phyloP scores from a whole-genome alignment of 2,113 vertebrate genomes.

The Dipodomys stephensi region DNA sequence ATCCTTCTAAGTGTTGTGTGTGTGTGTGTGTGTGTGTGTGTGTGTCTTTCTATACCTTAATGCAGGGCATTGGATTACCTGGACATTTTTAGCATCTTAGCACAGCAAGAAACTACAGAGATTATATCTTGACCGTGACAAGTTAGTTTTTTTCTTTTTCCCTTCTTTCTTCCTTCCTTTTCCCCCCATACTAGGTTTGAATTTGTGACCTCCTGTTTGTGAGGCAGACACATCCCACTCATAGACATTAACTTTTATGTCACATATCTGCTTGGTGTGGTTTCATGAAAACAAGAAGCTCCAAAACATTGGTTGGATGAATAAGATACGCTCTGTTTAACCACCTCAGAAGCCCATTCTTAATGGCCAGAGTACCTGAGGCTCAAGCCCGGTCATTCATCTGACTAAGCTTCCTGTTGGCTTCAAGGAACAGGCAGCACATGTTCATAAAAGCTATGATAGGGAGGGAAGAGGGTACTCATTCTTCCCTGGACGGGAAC shows the following conservation, averaged over 20 bases:
- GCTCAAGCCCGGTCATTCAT: neutral
- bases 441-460: neutral
- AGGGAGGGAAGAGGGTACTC: neutral
- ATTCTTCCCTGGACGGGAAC: neutral
- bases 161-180: too few relatives aligned
- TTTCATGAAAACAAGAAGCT: constrained; percentile 22
- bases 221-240: too few relatives aligned
- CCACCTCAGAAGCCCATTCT: neutral
- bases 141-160: too few relatives aligned
- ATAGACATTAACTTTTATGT: neutral
- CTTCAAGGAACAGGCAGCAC: neutral
- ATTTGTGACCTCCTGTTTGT: too few relatives aligned
- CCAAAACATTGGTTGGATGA: constrained; percentile 9
- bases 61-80: neutral
- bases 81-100: neutral
- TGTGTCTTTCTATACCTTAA: neutral
- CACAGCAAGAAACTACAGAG: neutral
- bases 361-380: neutral
- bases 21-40: neutral
- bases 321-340: constrained; percentile 17
- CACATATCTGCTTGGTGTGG: neutral
- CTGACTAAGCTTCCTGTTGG: neutral
- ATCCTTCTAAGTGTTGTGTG: neutral
- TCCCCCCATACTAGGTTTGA: too few relatives aligned
- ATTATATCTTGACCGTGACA: neutral